Conservation (phyloP, 92 coral and sea anemone genomes). For the Palythoa heliodiscus region DNA sequence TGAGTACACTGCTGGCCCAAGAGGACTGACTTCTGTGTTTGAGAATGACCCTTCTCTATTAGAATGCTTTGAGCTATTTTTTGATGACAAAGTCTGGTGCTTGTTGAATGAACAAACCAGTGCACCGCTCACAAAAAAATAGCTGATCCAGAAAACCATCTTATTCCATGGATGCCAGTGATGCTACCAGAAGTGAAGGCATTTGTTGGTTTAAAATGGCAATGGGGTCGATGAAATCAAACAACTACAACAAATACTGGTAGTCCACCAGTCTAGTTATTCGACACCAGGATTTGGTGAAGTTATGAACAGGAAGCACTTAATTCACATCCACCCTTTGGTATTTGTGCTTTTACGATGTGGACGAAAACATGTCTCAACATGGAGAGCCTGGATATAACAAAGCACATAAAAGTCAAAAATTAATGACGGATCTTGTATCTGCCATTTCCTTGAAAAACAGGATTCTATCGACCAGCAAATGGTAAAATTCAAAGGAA, state of each 20-base stretch:
- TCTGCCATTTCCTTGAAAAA: background rate
- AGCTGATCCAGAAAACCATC: background rate
- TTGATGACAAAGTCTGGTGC: constrained; percentile 22
- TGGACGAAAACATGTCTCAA: constrained; percentile 8
- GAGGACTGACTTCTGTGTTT: constrained; percentile 22
- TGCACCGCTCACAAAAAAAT: background rate
- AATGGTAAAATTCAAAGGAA: constrained; percentile 20
- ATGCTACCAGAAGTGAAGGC: background rate
- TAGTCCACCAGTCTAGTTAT: constrained; percentile 8
- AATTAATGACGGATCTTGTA: background rate
- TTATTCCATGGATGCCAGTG: too few species aligned
- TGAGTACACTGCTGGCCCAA: constrained; percentile 14
- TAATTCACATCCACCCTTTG: background rate
- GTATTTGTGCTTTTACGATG: constrained; percentile 16
- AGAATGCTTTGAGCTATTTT: constrained; percentile 25
- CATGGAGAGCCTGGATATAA: constrained; percentile 3
- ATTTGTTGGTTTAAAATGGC: constrained; percentile 13
- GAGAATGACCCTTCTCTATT: constrained; percentile 10
- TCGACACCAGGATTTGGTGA: constrained; percentile 21
- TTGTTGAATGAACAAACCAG: constrained; percentile 19
- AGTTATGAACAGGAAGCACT: constrained; percentile 30
- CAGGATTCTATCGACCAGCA: background rate
- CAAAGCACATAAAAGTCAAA: constrained; percentile 16
- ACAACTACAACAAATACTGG: constrained; percentile 15
- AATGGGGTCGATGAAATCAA: constrained; percentile 18